Percentiles rank a stretch among this genome's conserved stretches.
These are phyloP conservation scores for Heterocephalus glaber DNA, from an alignment of 2,113 vertebrate genomes.

Conservation along the genomic window DNA sequence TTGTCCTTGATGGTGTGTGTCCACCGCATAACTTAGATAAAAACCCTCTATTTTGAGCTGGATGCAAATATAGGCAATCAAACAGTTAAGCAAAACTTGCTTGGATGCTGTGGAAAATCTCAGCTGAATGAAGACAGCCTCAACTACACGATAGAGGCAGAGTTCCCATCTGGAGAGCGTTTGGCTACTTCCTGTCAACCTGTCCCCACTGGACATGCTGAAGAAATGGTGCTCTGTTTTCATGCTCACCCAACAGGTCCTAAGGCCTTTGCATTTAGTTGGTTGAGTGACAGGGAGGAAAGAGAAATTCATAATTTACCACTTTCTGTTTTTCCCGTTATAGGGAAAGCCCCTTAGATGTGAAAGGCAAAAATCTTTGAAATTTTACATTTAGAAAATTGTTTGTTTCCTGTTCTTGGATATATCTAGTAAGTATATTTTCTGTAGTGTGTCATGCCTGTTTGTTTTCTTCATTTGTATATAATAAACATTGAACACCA, in stretches of 20 bases:
- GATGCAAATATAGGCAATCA: conserved; percentile 32
- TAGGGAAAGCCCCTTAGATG: not conserved
- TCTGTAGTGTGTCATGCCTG: not conserved
- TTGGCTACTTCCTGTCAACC: conserved; percentile 73
- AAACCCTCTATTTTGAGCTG: conserved; percentile 60
- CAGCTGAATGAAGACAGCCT: conserved; percentile 70
- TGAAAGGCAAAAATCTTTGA: not conserved
- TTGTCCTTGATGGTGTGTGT: not conserved
- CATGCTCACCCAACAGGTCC: conserved; percentile 59
- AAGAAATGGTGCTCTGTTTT: conserved; percentile 77
- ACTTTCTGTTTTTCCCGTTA: not conserved
- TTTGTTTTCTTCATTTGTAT: conserved; percentile 55
- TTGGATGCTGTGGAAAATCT: conserved; percentile 55
- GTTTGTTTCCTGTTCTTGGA: conserved; percentile 53
- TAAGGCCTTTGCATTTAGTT: not conserved
- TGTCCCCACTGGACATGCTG: conserved; percentile 65
- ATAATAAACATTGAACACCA: conserved; percentile 20
- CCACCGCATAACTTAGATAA: conserved; percentile 47
- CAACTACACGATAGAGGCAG: conserved; percentile 69
- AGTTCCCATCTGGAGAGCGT: conserved; percentile 59
- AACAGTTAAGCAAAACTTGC: conserved; percentile 69
- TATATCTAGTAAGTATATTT: not conserved
- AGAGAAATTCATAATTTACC: conserved; percentile 56
- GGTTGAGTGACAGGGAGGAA: conserved; percentile 41
- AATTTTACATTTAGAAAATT: not conserved